Conservation (phyloP, 2,797 vertebrate genomes). For the Stomatorhinus walkeri region DNA sequence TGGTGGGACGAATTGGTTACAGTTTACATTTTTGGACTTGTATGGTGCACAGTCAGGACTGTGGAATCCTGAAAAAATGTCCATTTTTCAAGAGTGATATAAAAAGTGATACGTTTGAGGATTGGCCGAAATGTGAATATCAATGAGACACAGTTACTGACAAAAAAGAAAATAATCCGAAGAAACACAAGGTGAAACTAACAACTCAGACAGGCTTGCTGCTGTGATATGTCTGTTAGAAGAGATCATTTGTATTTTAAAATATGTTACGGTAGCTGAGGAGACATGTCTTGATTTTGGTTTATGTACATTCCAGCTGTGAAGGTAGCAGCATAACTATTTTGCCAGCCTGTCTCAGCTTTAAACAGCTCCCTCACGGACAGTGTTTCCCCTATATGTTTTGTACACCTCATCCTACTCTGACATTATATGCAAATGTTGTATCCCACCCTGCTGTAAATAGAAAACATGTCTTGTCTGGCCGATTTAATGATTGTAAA, state of each 20-base stretch:
- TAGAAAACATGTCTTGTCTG: neutral
- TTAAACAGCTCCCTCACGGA: neutral
- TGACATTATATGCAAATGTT: neutral
- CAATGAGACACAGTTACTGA: neutral
- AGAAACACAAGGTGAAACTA: neutral
- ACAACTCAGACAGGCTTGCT: neutral
- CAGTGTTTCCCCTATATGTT: neutral
- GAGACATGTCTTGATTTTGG: neutral
- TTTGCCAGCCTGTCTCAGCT: neutral
- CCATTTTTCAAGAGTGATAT: neutral
- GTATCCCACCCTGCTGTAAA: neutral
- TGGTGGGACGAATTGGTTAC: neutral
- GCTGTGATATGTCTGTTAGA: neutral
- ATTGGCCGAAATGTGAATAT: neutral
- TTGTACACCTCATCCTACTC: neutral
- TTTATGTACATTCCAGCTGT: neutral
- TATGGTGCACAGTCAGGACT: neutral
- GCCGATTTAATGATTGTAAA: neutral
- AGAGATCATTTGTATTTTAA: neutral
- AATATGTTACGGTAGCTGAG: neutral
- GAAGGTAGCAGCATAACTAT: neutral
- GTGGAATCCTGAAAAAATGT: neutral
- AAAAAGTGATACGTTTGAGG: neutral
- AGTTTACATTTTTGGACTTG: conserved; percentile 1
- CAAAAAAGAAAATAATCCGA: neutral